phyloP scores from a whole-genome alignment of 1,140 invertebrate species.

The Danaus melanippus region DNA sequence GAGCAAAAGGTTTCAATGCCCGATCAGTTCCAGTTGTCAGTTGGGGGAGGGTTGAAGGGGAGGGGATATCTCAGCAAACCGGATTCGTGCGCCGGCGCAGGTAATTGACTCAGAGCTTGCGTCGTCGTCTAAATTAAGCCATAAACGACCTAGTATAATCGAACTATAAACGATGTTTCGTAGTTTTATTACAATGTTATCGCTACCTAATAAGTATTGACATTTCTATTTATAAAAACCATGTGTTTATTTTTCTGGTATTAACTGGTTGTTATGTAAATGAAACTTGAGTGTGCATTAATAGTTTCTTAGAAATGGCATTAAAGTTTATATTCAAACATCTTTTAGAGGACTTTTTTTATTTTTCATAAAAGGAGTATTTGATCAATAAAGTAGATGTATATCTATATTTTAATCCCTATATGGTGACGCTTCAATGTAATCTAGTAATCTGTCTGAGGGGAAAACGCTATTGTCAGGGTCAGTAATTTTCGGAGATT shows the following conservation, averaged over 20 bases:
- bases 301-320: neutral
- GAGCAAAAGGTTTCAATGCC: slow-evolving; percentile 31
- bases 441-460: slow-evolving; percentile 25
- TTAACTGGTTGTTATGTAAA: slow-evolving; percentile 1
- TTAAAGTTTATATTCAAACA: too few relatives aligned
- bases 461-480: slow-evolving; percentile 22
- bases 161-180: slow-evolving; percentile 41
- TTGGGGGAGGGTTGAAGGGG: slow-evolving; percentile 8
- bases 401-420: too few relatives aligned
- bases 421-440: slow-evolving; percentile 11
- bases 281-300: neutral
- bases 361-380: too few relatives aligned
- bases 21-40: slow-evolving; percentile 35
- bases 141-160: slow-evolving; percentile 58
- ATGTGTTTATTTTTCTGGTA: slow-evolving; percentile 2
- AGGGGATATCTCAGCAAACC: slow-evolving; percentile 44
- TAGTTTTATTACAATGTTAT: slow-evolving; percentile 41
- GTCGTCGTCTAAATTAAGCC: slow-evolving; percentile 59
- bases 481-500: slow-evolving; percentile 31
- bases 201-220: slow-evolving; percentile 23
- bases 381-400: too few relatives aligned
- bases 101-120: slow-evolving; percentile 54
- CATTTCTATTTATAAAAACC: slow-evolving; percentile 10
- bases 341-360: too few relatives aligned
- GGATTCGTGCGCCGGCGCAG: slow-evolving; percentile 59